Evolutionary conservation across 2,113 vertebrate genomes (phyloP).

Genomic region (Nothobranchius kuhntae): DNA sequence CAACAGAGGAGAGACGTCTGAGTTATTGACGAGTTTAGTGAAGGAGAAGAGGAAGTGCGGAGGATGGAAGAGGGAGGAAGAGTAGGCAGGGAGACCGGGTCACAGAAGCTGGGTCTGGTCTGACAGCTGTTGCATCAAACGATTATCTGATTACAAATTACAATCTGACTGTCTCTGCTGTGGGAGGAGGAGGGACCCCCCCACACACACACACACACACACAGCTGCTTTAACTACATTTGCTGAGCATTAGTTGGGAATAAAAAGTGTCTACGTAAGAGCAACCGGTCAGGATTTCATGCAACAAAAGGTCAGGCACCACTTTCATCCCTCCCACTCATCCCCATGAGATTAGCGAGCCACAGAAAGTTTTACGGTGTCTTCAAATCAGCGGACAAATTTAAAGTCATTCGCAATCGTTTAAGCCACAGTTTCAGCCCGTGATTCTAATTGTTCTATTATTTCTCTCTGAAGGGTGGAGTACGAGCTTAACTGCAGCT

Average conservation of each 20-base stretch:
- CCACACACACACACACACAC: background rate
- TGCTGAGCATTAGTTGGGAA: background rate
- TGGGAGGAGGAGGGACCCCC: constrained; percentile 39
- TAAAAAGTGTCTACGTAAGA: background rate
- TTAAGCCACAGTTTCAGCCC: background rate
- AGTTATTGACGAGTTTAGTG: constrained; percentile 34
- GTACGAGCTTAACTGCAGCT: background rate
- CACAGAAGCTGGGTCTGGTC: constrained; percentile 42
- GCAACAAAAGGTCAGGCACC: background rate
- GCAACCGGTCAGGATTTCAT: background rate
- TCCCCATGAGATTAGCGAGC: background rate
- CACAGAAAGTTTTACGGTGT: background rate
- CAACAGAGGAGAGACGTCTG: constrained; percentile 19
- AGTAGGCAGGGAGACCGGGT: constrained; percentile 20
- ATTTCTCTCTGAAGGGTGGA: constrained; percentile 1
- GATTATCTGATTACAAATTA: constrained; percentile 72
- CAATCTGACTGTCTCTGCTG: constrained; percentile 66
- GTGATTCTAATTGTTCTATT: constrained; percentile 1
- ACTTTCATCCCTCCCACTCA: background rate
- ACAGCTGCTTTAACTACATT: background rate
- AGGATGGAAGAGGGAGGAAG: background rate
- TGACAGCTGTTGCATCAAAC: constrained; percentile 71
- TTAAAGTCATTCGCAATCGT: background rate
- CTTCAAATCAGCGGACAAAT: background rate
- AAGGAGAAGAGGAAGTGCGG: constrained; percentile 14